A percentile compares a stretch with the other conserved stretches of the same genome.
These are phyloP conservation scores for Telmatherina bonti DNA, from an alignment of 2,797 vertebrate species.

Conservation along the genomic window DNA sequence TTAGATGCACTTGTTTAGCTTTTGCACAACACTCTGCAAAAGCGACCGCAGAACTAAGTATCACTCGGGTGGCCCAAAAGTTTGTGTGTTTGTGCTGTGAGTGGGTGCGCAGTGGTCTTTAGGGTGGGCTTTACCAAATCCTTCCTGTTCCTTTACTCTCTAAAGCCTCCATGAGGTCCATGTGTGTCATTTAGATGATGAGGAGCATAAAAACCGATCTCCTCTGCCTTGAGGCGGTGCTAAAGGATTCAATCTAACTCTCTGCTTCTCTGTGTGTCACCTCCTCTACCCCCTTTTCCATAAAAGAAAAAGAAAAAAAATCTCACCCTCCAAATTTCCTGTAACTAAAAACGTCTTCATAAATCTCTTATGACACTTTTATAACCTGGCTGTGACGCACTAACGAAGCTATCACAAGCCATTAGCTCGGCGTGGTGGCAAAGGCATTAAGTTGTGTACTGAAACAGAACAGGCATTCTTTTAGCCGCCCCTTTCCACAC, in stretches of 20 bases:
- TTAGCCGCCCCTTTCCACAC: constrained; percentile 43
- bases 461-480: constrained; percentile 74
- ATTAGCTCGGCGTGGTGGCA: constrained; percentile 60
- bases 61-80: constrained; percentile 35
- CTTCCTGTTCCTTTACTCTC: constrained; percentile 59
- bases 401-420: constrained; percentile 76
- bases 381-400: constrained; percentile 78
- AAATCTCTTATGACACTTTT: constrained; percentile 77
- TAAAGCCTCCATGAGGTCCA: constrained; percentile 44
- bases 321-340: constrained; percentile 74
- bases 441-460: constrained; percentile 66
- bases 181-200: constrained; percentile 67
- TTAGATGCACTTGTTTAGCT: constrained; percentile 66
- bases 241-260: constrained; percentile 51
- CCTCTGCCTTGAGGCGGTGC: constrained; percentile 44
- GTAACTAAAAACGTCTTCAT: constrained; percentile 78
- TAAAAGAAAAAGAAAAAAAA: constrained; percentile 57
- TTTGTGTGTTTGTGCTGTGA: constrained; percentile 9
- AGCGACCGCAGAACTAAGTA: constrained; percentile 44
- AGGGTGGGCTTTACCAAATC: constrained; percentile 53
- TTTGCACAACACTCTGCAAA: constrained; percentile 41
- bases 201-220: constrained; percentile 64
- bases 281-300: not conserved
- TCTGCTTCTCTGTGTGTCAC: not conserved
- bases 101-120: constrained; percentile 21